Evolutionary conservation across 2,888 invertebrate genomes (phyloP), one percentile per base, ranked within the genome.

Genomic region (Abrostola tripartita): DNA sequence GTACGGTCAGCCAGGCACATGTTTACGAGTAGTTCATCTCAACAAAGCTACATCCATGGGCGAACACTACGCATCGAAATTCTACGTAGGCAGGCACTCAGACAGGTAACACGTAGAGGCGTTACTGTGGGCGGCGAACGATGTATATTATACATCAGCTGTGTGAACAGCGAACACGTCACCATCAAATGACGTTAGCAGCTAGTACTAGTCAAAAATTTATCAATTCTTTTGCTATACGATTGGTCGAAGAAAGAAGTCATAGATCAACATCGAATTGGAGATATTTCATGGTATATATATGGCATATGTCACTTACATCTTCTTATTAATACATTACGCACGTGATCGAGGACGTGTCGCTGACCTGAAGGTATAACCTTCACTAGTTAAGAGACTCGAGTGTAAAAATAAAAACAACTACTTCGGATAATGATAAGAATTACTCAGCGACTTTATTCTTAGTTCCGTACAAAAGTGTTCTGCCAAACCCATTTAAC

Each of bases 301-400:
- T n/a, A n/a, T n/a, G n/a, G n/a, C n/a, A n/a, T n/a, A n/a, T n/a
- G n/a, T 24, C 44, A 47, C 14, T 47, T 14, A 24, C 24, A 47
- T 5, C 8, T 47, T 24, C 14, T 47, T 24, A 47, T 24, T 24
- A 47, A 47, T 47, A 47, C 14, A 9, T 47, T 24, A 14, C 8
- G 44, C 44, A 24, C 44, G 44, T 47, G 9, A 47, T 24, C 9
- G 44, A 47, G 44, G 44, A 47, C 14, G 44, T 47, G 14, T 24
- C 44, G 14, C 24, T 47, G 44, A 47, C 44, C 44, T 47, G 44
- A 9, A 9, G 10, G 14, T 8, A 5, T 47, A 24, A 47, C 44
- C 44, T 47, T 47, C 44, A 9, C 44, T 24, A 47, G 24, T 47
- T 47, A 47, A 47, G 24, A 24, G 24, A 4, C 24, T 14, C 44